Evolutionary conservation across 1,140 invertebrate species (phyloP).

Genomic region (Trachelipus rathkii): DNA sequence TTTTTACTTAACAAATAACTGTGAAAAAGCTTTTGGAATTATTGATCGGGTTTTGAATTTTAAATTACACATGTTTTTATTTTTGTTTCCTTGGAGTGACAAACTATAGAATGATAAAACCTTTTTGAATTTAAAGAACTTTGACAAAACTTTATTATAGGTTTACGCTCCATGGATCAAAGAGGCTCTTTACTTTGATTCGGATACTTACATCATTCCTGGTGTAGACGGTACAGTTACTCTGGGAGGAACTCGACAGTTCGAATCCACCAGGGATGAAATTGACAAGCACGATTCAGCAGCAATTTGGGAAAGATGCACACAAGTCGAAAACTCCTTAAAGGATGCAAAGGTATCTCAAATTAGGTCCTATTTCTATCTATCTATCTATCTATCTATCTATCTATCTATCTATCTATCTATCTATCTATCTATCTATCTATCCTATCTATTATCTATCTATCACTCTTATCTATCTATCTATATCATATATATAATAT

Average conservation of each 20-base stretch:
- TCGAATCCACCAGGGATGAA: slow-evolving; percentile 67
- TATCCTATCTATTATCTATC: too few species aligned
- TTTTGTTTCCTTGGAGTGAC: neutral
- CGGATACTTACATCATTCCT: slow-evolving; percentile 80
- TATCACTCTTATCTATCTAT: too few species aligned
- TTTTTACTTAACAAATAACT: too few species aligned
- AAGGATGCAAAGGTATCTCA: slow-evolving; percentile 56
- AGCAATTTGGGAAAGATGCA: slow-evolving; percentile 69
- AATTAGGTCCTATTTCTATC: too few species aligned
- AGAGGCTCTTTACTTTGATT: slow-evolving; percentile 75
- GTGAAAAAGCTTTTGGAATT: too few species aligned
- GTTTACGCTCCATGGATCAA: slow-evolving; percentile 85
- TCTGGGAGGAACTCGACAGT: slow-evolving; percentile 75
- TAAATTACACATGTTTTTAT: too few species aligned
- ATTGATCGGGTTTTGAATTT: too few species aligned
- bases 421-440: too few species aligned
- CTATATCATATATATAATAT: too few species aligned
- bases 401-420: too few species aligned
- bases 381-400: too few species aligned
- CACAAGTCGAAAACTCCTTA: slow-evolving; percentile 65
- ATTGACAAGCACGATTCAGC: slow-evolving; percentile 66
- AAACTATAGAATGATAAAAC: neutral
- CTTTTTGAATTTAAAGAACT: neutral
- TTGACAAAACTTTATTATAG: slow-evolving; percentile 49
- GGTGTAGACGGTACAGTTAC: slow-evolving; percentile 64